Evolutionary conservation across 2,113 vertebrate genomes (phyloP).

Genomic region (Cepphus grylle): DNA sequence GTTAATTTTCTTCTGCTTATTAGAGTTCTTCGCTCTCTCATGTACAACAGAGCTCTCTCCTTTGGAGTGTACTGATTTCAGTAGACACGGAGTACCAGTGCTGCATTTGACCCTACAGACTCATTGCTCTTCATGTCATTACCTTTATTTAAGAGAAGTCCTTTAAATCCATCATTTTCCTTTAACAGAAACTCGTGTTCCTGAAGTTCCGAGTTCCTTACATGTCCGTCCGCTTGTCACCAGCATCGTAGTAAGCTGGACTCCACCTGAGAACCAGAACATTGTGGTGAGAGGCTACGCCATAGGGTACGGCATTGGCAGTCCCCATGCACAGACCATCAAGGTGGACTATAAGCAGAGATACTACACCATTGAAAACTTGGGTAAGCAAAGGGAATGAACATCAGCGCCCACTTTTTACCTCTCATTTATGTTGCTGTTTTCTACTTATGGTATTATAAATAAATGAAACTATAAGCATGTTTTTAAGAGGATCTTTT

Average conservation of each 20-base stretch:
- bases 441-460: background rate
- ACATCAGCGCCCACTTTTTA: background rate
- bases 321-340: slow-evolving; percentile 94
- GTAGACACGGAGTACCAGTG: fast-evolving
- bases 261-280: slow-evolving; percentile 95
- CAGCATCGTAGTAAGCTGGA: slow-evolving; percentile 98
- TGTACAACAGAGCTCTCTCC: background rate
- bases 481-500: background rate
- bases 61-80: background rate
- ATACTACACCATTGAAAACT: slow-evolving; percentile 95
- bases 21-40: background rate
- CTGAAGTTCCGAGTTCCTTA: slow-evolving; percentile 93
- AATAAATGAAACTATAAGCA: background rate
- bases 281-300: slow-evolving; percentile 94
- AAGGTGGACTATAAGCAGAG: slow-evolving; percentile 98
- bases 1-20: background rate
- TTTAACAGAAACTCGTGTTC: slow-evolving; percentile 86
- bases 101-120: background rate
- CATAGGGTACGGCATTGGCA: slow-evolving; percentile 94
- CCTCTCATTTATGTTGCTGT: background rate
- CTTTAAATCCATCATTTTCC: background rate
- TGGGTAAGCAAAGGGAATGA: slow-evolving; percentile 74
- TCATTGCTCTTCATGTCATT: fast-evolving
- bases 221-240: slow-evolving; percentile 92
- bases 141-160: background rate